Evolutionary conservation across 2,113 vertebrate genomes (phyloP).

Genomic region (Excalfactoria chinensis): DNA sequence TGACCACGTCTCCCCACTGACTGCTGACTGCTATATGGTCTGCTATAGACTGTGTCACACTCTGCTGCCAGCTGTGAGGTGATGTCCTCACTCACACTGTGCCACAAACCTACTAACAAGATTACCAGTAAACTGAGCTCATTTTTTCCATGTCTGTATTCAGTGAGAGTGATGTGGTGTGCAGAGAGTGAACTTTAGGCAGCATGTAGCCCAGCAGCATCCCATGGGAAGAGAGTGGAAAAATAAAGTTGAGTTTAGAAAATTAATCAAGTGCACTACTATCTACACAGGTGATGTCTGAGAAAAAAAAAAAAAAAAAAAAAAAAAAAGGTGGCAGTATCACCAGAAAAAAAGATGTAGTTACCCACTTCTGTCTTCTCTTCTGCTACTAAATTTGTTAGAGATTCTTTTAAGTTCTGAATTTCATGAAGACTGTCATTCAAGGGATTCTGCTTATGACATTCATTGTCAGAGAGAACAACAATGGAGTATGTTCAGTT

Average conservation of each 20-base stretch:
- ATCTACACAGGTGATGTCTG: background rate
- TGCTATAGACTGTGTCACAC: background rate
- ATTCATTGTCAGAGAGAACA: background rate
- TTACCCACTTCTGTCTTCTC: background rate
- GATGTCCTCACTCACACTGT: background rate
- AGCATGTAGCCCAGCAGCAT: background rate
- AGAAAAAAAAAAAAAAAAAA: background rate
- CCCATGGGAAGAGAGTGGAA: background rate
- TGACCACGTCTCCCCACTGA: background rate
- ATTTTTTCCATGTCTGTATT: constrained; percentile 12
- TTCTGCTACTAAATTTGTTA: background rate
- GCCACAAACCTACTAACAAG: constrained; percentile 10
- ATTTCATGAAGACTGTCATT: background rate
- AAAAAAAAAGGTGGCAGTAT: background rate
- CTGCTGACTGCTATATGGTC: background rate
- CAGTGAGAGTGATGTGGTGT: background rate
- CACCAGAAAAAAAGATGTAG: background rate
- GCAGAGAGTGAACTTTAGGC: background rate
- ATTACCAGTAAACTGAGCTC: background rate
- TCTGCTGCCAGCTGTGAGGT: background rate
- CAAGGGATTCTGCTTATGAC: background rate
- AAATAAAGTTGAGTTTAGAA: background rate
- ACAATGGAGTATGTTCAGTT: background rate
- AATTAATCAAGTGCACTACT: background rate
- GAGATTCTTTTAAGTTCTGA: background rate